phyloP scores from a whole-genome alignment of 1,140 invertebrate species.

The Aphis craccivora region DNA sequence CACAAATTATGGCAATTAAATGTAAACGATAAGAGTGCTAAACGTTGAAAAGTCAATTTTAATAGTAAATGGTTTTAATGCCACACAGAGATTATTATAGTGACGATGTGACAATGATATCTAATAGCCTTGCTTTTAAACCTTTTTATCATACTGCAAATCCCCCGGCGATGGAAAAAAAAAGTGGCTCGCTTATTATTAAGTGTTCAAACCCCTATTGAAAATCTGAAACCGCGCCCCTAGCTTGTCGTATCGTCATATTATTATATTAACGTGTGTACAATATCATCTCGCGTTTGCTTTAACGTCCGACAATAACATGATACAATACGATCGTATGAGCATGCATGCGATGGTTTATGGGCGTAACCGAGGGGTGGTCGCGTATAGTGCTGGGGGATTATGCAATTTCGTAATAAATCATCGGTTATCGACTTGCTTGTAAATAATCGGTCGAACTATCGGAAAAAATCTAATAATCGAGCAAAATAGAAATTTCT shows the following conservation, averaged over 20 bases:
- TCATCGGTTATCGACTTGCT: background rate
- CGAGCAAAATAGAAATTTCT: background rate
- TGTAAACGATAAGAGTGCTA: background rate
- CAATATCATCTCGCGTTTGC: background rate
- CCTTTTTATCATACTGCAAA: background rate
- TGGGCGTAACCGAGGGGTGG: background rate
- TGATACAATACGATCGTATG: background rate
- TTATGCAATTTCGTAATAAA: background rate
- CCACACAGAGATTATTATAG: background rate
- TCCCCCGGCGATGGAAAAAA: background rate
- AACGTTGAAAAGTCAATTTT: background rate
- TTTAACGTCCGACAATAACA: background rate
- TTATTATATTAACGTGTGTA: slow-evolving; percentile 1
- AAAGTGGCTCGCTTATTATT: background rate
- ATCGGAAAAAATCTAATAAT: background rate
- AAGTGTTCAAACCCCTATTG: background rate
- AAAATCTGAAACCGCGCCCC: background rate
- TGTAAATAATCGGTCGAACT: background rate
- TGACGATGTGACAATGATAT: background rate
- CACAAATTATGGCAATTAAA: background rate
- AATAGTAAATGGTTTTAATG: too few species aligned
- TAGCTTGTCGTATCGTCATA: background rate
- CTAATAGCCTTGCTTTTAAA: background rate
- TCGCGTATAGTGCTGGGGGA: background rate
- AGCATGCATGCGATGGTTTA: background rate